phyloP scores from a whole-genome alignment of 1,140 invertebrate species.

The Aphelinus certus region DNA sequence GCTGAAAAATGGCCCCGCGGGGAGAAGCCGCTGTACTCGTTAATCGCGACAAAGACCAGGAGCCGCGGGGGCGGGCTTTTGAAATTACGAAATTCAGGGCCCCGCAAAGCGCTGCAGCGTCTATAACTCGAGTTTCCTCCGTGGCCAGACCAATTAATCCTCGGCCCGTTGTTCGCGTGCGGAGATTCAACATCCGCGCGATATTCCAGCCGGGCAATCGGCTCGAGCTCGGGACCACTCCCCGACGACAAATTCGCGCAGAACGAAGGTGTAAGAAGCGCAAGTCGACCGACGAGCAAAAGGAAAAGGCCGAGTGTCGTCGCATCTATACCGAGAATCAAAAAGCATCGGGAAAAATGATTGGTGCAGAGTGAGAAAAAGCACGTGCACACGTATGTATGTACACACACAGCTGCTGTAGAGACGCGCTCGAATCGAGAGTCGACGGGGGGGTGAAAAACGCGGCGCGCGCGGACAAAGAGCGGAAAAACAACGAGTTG shows the following conservation, averaged over 20 bases:
- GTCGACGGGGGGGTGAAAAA: no score
- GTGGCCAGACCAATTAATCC: constrained; percentile 33
- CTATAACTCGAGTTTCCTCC: constrained; percentile 26
- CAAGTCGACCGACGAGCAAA: no score
- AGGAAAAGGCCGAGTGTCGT: no score
- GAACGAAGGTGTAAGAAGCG: no score
- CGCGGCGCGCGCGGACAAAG: not conserved
- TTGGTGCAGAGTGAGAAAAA: not conserved
- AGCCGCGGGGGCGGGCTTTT: constrained; percentile 22
- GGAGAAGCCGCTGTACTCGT: not conserved
- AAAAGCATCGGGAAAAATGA: not conserved
- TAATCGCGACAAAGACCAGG: constrained; percentile 25
- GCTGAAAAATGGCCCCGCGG: not conserved
- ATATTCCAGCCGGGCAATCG: not conserved
- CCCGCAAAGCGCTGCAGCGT: not conserved
- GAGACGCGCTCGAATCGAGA: not conserved
- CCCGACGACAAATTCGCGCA: no score
- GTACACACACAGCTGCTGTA: not conserved
- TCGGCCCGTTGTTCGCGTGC: not conserved
- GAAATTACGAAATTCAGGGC: constrained; percentile 32
- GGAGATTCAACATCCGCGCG: no score
- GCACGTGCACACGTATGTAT: not conserved
- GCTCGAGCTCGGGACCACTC: not conserved
- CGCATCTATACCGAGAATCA: no score
- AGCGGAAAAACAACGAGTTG: no score